Percentiles rank a stretch among this genome's conserved stretches.
phyloP scores from a whole-genome alignment of 2,888 invertebrate species.

The Harmothoe impar region DNA sequence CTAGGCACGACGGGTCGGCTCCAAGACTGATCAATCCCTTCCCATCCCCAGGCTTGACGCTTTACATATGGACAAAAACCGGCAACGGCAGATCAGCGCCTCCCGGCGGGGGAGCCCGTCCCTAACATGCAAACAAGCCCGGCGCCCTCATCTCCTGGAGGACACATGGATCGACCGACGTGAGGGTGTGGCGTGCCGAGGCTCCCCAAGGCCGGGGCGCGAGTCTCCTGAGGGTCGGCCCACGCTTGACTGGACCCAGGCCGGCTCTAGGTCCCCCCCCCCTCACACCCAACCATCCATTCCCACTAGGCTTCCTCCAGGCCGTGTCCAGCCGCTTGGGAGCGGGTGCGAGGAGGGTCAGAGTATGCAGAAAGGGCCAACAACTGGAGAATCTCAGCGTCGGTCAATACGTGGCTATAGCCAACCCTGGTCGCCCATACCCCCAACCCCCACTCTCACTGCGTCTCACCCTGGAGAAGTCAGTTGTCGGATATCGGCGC shows the following conservation, averaged over 20 bases:
- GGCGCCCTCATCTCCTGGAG: neutral
- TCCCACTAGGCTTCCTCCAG: neutral
- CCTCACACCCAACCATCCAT: neutral
- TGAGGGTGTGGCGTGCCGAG: no score
- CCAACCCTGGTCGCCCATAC: neutral
- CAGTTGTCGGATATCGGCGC: constrained; percentile 37
- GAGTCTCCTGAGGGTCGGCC: neutral
- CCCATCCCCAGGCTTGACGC: neutral
- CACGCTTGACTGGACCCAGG: constrained; percentile 14
- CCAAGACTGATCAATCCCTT: constrained; percentile 1
- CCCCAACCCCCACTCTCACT: neutral
- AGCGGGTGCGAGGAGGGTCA: neutral
- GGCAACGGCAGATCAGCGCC: neutral
- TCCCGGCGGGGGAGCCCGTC: neutral
- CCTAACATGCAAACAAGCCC: constrained; percentile 45
- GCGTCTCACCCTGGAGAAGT: neutral
- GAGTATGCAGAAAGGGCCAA: constrained; percentile 13
- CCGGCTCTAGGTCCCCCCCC: neutral
- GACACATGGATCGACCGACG: neutral
- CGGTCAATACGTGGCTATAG: constrained; percentile 30
- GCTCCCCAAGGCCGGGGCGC: neutral
- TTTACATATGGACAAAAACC: constrained; percentile 4
- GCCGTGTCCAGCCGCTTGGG: neutral
- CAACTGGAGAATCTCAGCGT: constrained; percentile 57
- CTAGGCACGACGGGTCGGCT: neutral